A percentile compares a stretch with the other conserved stretches of the same genome.
These are phyloP conservation scores for Picus viridis DNA, from an alignment of 2,797 vertebrate species.

Conservation along the genomic window DNA sequence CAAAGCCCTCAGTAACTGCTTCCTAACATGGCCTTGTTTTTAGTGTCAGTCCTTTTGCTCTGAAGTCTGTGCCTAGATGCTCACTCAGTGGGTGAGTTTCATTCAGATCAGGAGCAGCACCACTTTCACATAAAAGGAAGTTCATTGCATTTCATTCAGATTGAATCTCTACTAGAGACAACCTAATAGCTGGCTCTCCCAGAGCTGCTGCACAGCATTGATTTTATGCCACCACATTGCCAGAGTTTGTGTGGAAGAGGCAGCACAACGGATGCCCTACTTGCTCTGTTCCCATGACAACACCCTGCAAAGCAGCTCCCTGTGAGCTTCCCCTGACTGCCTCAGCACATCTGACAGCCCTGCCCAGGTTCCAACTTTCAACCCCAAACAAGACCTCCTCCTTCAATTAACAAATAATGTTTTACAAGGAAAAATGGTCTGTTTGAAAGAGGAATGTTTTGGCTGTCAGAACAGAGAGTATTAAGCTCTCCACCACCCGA, in stretches of 20 bases:
- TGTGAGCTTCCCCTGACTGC: background rate
- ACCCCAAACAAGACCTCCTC: background rate
- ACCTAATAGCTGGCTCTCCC: background rate
- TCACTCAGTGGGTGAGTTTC: accelerated
- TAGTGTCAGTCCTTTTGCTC: background rate
- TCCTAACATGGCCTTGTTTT: background rate
- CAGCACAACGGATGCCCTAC: slow-evolving; percentile 11
- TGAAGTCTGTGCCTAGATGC: background rate
- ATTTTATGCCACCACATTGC: background rate
- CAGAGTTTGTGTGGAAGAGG: background rate
- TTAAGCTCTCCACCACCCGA: background rate
- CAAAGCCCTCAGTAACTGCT: background rate
- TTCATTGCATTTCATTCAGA: background rate
- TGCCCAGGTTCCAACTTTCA: background rate
- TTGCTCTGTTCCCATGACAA: slow-evolving; percentile 71
- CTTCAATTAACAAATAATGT: background rate
- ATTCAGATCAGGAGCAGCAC: background rate
- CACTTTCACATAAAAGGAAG: background rate
- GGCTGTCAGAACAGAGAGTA: background rate
- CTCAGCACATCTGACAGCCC: background rate
- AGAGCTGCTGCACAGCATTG: background rate
- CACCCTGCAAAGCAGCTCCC: slow-evolving; percentile 28
- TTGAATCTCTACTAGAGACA: background rate
- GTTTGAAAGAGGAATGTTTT: background rate
- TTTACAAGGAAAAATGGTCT: background rate